Evolutionary conservation across 2,797 vertebrate genomes (phyloP).

Genomic region (Tapera naevia): DNA sequence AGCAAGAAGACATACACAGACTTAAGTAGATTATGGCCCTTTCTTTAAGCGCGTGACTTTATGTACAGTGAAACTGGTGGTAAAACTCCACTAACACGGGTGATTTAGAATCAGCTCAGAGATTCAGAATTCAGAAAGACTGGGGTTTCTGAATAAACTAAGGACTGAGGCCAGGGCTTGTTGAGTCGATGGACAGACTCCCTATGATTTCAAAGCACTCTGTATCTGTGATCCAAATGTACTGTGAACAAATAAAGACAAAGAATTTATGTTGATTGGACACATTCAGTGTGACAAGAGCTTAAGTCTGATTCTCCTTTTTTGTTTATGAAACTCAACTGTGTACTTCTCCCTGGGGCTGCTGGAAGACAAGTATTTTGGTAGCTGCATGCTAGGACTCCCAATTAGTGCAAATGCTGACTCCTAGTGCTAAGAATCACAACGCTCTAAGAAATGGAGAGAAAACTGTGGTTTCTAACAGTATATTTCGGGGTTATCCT

Average conservation of each 20-base stretch:
- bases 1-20: background rate
- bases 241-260: background rate
- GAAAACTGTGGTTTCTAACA: background rate
- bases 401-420: background rate
- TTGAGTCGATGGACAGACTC: background rate
- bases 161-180: background rate
- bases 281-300: slow-evolving; percentile 52
- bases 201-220: slow-evolving; percentile 8
- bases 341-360: background rate
- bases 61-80: background rate
- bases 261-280: slow-evolving; percentile 49
- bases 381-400: slow-evolving; percentile 29
- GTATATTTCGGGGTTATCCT: background rate
- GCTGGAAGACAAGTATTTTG: slow-evolving; percentile 28
- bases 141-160: slow-evolving; percentile 6
- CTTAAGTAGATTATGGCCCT: background rate
- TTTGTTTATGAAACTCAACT: slow-evolving; percentile 40
- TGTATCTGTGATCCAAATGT: background rate
- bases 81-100: background rate
- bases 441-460: background rate
- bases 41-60: background rate
- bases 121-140: background rate
- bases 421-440: background rate
- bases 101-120: background rate
- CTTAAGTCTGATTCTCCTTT: slow-evolving; percentile 39